phyloP scores from a whole-genome alignment of 1,140 invertebrate species.

The Magallana angulata region DNA sequence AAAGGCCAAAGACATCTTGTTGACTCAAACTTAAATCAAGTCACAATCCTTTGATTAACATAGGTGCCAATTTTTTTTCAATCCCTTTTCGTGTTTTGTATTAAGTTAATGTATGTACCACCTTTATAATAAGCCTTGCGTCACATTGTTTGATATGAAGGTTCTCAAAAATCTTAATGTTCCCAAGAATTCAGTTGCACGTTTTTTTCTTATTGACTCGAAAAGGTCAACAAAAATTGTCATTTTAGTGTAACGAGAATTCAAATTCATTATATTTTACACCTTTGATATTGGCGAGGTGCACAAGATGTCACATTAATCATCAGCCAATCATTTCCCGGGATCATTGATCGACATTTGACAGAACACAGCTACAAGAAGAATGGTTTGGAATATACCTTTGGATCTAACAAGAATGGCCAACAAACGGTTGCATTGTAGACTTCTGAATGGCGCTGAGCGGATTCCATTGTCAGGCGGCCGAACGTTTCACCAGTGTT shows the following conservation, averaged over 20 bases:
- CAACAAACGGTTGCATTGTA: slow-evolving; percentile 1
- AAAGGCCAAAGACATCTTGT: slow-evolving; percentile 31
- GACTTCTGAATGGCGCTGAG: slow-evolving; percentile 12
- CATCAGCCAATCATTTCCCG: not conserved
- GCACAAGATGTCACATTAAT: not conserved
- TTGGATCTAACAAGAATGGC: not conserved
- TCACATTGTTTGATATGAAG: slow-evolving; percentile 9
- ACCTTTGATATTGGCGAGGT: not conserved
- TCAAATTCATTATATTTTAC: not conserved
- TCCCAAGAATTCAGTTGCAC: not conserved
- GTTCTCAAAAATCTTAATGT: not conserved
- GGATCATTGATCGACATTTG: not conserved
- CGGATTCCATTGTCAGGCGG: not conserved
- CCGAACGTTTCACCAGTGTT: slow-evolving; percentile 21
- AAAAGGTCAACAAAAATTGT: slow-evolving; percentile 23
- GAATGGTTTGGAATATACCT: slow-evolving; percentile 12
- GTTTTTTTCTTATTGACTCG: not conserved
- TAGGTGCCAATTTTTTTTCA: slow-evolving; percentile 19
- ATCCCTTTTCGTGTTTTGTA: slow-evolving; percentile 21
- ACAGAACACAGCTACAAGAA: not conserved
- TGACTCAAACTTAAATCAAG: slow-evolving; percentile 27
- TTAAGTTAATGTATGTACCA: not conserved
- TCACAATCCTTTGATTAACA: slow-evolving; percentile 20
- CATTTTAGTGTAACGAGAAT: not conserved
- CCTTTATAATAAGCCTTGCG: not conserved